These are phyloP conservation scores for Meloidogyne exigua DNA, from an alignment of 1,140 invertebrate species.

Conservation along the genomic window DNA sequence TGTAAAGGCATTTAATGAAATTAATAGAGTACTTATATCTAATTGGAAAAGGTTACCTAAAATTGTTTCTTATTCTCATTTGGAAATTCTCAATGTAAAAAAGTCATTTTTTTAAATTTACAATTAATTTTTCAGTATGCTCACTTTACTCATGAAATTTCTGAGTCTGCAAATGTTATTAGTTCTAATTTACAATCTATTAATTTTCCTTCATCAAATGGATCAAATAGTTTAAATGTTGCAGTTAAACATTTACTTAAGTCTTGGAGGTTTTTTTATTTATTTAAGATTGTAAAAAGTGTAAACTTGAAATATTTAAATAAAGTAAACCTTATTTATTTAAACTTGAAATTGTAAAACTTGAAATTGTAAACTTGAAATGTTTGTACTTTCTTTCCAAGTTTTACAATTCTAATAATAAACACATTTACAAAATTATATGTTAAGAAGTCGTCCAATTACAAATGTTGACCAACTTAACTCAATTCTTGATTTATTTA, in stretches of 20 bases:
- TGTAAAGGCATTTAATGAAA: conserved; percentile 28
- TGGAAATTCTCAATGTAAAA: conserved; percentile 26
- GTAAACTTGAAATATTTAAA: no score
- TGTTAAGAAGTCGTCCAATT: conserved; percentile 43
- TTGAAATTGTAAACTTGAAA: no score
- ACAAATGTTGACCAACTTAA: conserved; percentile 36
- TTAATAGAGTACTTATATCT: conserved; percentile 34
- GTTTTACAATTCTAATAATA: conserved; percentile 4
- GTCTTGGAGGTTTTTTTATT: conserved; percentile 41
- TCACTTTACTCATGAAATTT: conserved; percentile 43
- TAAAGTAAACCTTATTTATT: no score
- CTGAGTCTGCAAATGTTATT: conserved; percentile 32
- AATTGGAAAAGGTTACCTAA: conserved; percentile 41
- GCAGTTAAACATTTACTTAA: conserved; percentile 41
- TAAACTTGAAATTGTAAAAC: no score
- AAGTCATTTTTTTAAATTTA: not conserved
- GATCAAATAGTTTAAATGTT: conserved; percentile 17
- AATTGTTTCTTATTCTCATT: conserved; percentile 39
- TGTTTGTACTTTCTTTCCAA: no score
- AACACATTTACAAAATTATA: not conserved
- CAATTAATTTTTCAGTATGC: conserved; percentile 27
- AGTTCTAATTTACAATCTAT: conserved; percentile 11
- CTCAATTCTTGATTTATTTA: conserved; percentile 46
- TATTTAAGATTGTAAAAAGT: not conserved
- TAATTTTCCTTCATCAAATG: conserved; percentile 21